These are phyloP conservation scores for Xestobium rufovillosum DNA, from an alignment of 2,888 invertebrate species.

Conservation along the genomic window DNA sequence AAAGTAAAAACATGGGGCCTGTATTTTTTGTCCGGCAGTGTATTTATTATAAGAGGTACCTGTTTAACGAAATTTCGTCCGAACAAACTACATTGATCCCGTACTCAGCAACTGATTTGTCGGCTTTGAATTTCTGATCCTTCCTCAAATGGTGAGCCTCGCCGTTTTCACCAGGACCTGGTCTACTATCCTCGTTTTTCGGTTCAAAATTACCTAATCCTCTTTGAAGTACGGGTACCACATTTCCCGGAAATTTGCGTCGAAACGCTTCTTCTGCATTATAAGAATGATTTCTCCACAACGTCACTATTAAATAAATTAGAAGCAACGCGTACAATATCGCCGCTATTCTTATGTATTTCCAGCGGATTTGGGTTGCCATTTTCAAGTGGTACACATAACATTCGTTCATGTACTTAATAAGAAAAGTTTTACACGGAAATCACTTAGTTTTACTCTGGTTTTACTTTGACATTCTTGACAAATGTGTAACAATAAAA, in stretches of 20 bases:
- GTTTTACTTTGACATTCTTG: too few relatives aligned
- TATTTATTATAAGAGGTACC: too few relatives aligned
- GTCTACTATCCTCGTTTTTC: constrained; percentile 47
- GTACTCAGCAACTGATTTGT: constrained; percentile 85
- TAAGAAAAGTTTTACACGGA: too few relatives aligned
- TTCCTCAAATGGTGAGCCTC: constrained; percentile 67
- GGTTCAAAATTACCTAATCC: constrained; percentile 86
- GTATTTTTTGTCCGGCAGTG: too few relatives aligned
- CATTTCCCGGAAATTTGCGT: constrained; percentile 20
- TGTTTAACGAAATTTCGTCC: constrained; percentile 89
- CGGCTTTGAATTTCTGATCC: constrained; percentile 76
- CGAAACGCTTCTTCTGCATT: constrained; percentile 25
- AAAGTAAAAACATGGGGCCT: too few relatives aligned
- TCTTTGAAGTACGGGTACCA: constrained; percentile 33
- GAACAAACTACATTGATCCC: constrained; percentile 98
- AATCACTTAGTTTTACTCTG: too few relatives aligned
- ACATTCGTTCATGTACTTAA: too few relatives aligned
- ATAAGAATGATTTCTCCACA: constrained; percentile 48
- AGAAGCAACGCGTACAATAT: constrained; percentile 51
- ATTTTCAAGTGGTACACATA: too few relatives aligned
- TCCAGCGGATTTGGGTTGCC: too few relatives aligned
- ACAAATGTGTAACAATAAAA: too few relatives aligned
- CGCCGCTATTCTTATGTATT: constrained; percentile 41
- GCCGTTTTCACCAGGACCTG: constrained; percentile 82
- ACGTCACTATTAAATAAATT: constrained; percentile 55